A percentile compares a stretch with the other conserved stretches of the same genome.
phyloP scores from a whole-genome alignment of 2,113 vertebrate species.

The Ivindomyrus marchei region DNA sequence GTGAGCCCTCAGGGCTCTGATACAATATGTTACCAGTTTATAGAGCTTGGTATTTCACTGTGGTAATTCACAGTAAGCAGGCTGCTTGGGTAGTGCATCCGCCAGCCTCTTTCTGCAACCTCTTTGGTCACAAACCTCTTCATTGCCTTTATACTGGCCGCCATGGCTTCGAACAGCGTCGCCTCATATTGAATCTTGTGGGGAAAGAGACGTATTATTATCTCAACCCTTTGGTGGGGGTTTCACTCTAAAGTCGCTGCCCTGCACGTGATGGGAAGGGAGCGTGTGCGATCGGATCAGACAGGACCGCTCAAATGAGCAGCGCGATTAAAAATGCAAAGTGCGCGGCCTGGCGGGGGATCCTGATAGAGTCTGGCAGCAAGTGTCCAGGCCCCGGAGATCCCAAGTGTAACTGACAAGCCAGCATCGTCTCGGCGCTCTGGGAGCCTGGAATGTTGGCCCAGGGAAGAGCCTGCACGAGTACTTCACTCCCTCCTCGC shows the following conservation, averaged over 20 bases:
- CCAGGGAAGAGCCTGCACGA: constrained; percentile 40
- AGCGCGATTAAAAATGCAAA: constrained; percentile 47
- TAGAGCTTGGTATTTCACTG: not conserved
- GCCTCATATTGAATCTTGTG: not conserved
- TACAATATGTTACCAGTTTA: not conserved
- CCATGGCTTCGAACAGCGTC: not conserved
- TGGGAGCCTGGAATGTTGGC: constrained; percentile 46
- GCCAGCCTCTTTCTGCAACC: not conserved
- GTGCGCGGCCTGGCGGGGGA: constrained; percentile 37
- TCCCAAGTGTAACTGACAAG: constrained; percentile 62
- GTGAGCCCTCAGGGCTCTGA: too few species aligned
- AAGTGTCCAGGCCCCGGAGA: constrained; percentile 48
- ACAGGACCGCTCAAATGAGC: constrained; percentile 32
- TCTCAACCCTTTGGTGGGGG: not conserved
- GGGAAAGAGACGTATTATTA: not conserved
- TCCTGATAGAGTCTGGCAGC: constrained; percentile 55
- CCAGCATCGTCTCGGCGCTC: constrained; percentile 48
- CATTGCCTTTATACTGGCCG: not conserved
- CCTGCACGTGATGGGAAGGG: not conserved
- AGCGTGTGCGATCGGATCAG: constrained; percentile 31
- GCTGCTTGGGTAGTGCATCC: too few species aligned
- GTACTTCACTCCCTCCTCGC: constrained; percentile 27
- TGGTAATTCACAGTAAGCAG: not conserved
- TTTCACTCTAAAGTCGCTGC: not conserved
- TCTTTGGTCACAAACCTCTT: not conserved